Evolutionary conservation across 2,797 vertebrate genomes (phyloP), one percentile per base, ranked within the genome.

Genomic region (Crenichthys baileyi): DNA sequence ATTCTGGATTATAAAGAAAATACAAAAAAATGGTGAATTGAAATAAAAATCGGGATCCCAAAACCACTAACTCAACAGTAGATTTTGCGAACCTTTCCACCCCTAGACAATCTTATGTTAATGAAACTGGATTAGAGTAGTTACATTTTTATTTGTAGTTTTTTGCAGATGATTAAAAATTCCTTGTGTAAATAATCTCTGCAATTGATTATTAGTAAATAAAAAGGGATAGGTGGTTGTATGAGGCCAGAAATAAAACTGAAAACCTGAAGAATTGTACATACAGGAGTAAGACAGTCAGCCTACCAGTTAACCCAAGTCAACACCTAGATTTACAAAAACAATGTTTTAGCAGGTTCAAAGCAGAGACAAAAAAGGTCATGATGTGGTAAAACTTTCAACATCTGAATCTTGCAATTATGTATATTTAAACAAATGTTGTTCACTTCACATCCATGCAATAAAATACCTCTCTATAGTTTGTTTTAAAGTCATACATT

Each of bases 371-470:
- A 63, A 12, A 24, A 31, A n/a, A 20, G 3, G 31, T 46, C 24
- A 4, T 75, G 44, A 55, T 72, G 71, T 61, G 56, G 56, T 39
- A 76, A 76, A 55, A 58, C 46, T 24, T 73, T 68, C 13, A 22
- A 58, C 26, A 78, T 46, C 39, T 48, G 24, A 58, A 86, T 68
- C 51, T 70, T 70, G 36, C 72, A 44, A 83, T 73, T 70, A 81
- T 83, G 56, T 76, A 70, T 56, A 61, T 48, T 55, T 82, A 72
- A 29, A 84, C 63, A 6, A 73, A 60, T 68, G 61, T 72, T 84
- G 79, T 85, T 74, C 39, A 79, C 2, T 24, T 15, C 46, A 3
- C 6, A 24, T 5, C n/a, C 41, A 26, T 46, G 39, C 41, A 68
- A 44, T n/a, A 68, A 15, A n/a, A 70, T 15, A 44, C 20, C 11